Base-by-base conservation (phyloP, 2,113 vertebrate genomes). In the Sapayoa aenigma region DNA sequence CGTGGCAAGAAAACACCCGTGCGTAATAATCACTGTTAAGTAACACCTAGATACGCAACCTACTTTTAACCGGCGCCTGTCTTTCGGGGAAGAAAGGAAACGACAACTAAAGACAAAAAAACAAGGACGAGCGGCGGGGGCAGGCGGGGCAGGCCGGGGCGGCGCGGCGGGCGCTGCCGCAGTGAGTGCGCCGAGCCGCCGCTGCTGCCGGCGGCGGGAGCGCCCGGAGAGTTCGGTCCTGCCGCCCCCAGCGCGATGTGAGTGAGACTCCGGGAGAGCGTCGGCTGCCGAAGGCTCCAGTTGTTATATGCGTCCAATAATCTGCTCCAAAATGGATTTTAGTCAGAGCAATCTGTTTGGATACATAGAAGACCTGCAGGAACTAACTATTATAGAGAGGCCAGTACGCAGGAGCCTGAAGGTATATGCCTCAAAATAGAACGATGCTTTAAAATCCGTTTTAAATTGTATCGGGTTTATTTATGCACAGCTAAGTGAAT, bases 341-440 rank as follows among this genome's bases (percentile, higher is more conserved):
- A 98, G 97, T 96, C 98, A 98, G 97, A 98, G 98, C 98, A 97
- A 97, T 97, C 91, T 99, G 74, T 98, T 98, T 76, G 98, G 98
- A 53, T 98, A 98, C 90, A 98, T 99, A 97, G 99, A 99, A 92
- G 99, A 99, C 84, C 98, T 99, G 95, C 99, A 99, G 92, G 99
- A 99, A 84, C 98, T 99, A 89, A 98, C 98, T 90, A 98, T 99
- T 98, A 99, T 99, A 97, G 99, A 99, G 97, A 98, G 99, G 98
- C 99, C 99, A 33, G 98, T 99, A 65, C 99, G 99, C 96, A 98
- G 99, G 97, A 99, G 98, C 95, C 98, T 99, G 84, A 99, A 99
- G 99, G 99, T 99, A 98, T 59, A 65, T 72, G 9, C 65, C 33
- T 60, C 27, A 12, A 75, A 68, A 78, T 5, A 22, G 82, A 91